Evolutionary conservation across 2,797 vertebrate genomes (phyloP).

Genomic region (Platyrinchus mystaceus): DNA sequence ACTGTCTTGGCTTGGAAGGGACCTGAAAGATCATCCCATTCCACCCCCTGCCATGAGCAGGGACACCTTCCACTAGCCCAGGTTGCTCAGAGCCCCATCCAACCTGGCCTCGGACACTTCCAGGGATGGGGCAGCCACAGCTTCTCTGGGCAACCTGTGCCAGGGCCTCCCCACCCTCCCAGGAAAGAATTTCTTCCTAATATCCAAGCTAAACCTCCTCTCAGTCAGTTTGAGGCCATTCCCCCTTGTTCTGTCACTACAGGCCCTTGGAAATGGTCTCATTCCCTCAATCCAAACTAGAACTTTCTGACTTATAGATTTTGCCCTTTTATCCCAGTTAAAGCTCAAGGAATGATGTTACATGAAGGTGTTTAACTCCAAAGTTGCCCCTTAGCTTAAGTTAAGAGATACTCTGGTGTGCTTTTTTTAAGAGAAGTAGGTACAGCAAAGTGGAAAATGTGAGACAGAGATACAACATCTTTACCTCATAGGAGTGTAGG

Average conservation of each 20-base stretch:
- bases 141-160: not conserved
- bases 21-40: accelerated
- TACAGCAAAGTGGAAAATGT: not conserved
- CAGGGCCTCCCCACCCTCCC: accelerated
- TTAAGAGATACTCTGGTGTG: not conserved
- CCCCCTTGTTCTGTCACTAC: not conserved
- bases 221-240: not conserved
- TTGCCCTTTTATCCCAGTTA: not conserved
- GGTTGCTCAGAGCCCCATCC: not conserved
- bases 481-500: not conserved
- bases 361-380: not conserved
- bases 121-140: not conserved
- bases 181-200: not conserved
- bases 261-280: not conserved
- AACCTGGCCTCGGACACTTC: accelerated
- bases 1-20: not conserved
- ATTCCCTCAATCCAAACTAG: not conserved
- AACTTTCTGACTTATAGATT: not conserved
- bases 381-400: not conserved
- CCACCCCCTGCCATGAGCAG: accelerated
- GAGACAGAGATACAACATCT: not conserved
- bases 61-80: accelerated
- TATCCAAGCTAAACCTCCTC: not conserved
- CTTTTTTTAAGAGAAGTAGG: not conserved
- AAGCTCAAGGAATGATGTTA: not conserved